Conservation (phyloP, 1,140 invertebrate species). For the Drosophila nigrodunni region DNA sequence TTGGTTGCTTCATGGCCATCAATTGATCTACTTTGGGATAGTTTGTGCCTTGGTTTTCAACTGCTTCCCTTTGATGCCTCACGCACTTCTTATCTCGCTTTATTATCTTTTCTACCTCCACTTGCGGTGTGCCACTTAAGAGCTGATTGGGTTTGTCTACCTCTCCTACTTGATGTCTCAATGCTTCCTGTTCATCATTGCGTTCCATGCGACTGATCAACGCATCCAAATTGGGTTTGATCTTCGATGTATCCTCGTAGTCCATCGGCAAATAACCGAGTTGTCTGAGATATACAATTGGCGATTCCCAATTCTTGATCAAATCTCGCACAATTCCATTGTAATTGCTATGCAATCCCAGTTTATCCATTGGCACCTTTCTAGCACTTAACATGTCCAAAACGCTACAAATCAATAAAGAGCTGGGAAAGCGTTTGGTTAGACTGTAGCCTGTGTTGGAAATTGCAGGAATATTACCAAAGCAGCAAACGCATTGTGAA, state of each 20-base stretch:
- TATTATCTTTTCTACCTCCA: not conserved
- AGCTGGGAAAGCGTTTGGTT: slow-evolving; percentile 9
- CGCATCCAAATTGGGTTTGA: slow-evolving; percentile 60
- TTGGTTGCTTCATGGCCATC: not conserved
- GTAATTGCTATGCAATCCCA: slow-evolving; percentile 26
- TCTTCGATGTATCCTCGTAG: slow-evolving; percentile 56
- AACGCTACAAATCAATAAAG: slow-evolving; percentile 14
- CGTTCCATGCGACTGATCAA: slow-evolving; percentile 48
- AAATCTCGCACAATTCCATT: slow-evolving; percentile 54
- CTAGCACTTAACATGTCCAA: not conserved
- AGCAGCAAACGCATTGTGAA: slow-evolving; percentile 34
- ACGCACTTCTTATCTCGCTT: not conserved
- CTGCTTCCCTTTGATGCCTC: not conserved
- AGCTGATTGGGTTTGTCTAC: not conserved
- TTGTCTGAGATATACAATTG: slow-evolving; percentile 52
- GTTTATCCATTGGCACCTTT: not conserved
- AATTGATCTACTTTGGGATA: slow-evolving; percentile 26
- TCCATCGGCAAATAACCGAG: slow-evolving; percentile 59
- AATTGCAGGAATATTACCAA: slow-evolving; percentile 24
- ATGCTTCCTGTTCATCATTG: slow-evolving; percentile 6
- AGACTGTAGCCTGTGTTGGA: not conserved
- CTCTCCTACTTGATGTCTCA: not conserved
- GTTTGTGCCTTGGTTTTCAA: not conserved
- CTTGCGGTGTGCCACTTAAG: not conserved
- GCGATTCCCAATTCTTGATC: slow-evolving; percentile 67